These are phyloP conservation scores for Drosophila leontia DNA, from an alignment of 1,140 invertebrate genomes.

Conservation along the genomic window DNA sequence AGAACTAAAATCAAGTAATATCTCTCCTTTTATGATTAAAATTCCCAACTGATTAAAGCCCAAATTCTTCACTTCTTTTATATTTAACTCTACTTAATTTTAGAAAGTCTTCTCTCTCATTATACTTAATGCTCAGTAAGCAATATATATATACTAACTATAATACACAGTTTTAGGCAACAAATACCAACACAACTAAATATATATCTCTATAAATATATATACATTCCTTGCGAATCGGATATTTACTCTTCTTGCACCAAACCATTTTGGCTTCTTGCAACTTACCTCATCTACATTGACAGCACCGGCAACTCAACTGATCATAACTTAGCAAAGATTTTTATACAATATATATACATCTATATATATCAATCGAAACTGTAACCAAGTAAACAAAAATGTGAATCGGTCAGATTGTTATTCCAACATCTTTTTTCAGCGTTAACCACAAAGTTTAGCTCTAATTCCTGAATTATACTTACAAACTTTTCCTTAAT, in stretches of 20 bases:
- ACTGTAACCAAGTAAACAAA: slow-evolving; percentile 33
- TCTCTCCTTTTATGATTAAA: neutral
- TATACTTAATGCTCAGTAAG: slow-evolving; percentile 27
- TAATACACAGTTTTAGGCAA: slow-evolving; percentile 28
- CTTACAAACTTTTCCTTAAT: slow-evolving; percentile 35
- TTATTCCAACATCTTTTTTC: slow-evolving; percentile 49
- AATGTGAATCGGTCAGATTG: slow-evolving; percentile 22
- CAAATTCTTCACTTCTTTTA: neutral
- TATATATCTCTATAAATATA: slow-evolving; percentile 42
- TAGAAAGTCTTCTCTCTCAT: slow-evolving; percentile 12
- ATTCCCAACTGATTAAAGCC: neutral
- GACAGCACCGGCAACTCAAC: slow-evolving; percentile 63
- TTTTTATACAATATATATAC: slow-evolving; percentile 67
- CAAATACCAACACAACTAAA: slow-evolving; percentile 14
- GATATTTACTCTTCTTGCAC: slow-evolving; percentile 67
- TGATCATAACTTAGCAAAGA: slow-evolving; percentile 55
- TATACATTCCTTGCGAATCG: slow-evolving; percentile 30
- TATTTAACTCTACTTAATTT: neutral
- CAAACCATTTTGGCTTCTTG: slow-evolving; percentile 73
- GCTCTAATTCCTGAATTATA: slow-evolving; percentile 38
- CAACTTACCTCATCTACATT: slow-evolving; percentile 81
- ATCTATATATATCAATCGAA: slow-evolving; percentile 37
- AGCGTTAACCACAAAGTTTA: slow-evolving; percentile 45
- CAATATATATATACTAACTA: slow-evolving; percentile 51
- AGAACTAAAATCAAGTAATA: neutral